Evolutionary conservation across 1,140 invertebrate genomes (phyloP).

Genomic region (Phthorimaea operculella): DNA sequence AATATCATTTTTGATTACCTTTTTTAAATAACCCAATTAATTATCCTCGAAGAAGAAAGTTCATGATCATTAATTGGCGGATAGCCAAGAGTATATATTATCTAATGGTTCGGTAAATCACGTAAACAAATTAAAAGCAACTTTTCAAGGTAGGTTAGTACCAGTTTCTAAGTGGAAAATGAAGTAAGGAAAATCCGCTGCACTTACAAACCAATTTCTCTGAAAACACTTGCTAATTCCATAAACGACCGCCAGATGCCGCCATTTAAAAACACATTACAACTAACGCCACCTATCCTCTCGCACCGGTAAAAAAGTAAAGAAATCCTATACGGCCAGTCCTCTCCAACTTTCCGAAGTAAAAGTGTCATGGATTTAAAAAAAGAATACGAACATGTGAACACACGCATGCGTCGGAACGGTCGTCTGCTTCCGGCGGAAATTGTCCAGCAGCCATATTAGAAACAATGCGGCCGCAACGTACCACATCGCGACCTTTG

Average conservation of each 20-base stretch:
- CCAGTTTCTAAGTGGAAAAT: too few relatives aligned
- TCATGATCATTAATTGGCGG: too few relatives aligned
- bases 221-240: constrained; percentile 1
- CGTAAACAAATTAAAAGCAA: too few relatives aligned
- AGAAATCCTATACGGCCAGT: not conserved
- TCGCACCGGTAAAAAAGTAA: not conserved
- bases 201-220: not conserved
- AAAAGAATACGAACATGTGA: constrained; percentile 42
- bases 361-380: not conserved
- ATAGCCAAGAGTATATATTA: too few relatives aligned
- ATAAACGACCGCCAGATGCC: not conserved
- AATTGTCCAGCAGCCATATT: constrained; percentile 47
- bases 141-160: too few relatives aligned
- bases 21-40: too few relatives aligned
- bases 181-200: not conserved
- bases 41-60: too few relatives aligned
- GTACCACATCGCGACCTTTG: constrained; percentile 35
- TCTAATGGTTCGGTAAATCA: too few relatives aligned
- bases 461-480: constrained; percentile 46
- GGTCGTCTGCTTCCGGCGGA: constrained; percentile 42
- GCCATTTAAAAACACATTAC: not conserved
- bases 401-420: constrained; percentile 37
- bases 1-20: too few relatives aligned
- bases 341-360: not conserved
- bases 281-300: not conserved